Evolutionary conservation across 2,113 vertebrate genomes (phyloP).

Genomic region (Entelurus aequoreus): DNA sequence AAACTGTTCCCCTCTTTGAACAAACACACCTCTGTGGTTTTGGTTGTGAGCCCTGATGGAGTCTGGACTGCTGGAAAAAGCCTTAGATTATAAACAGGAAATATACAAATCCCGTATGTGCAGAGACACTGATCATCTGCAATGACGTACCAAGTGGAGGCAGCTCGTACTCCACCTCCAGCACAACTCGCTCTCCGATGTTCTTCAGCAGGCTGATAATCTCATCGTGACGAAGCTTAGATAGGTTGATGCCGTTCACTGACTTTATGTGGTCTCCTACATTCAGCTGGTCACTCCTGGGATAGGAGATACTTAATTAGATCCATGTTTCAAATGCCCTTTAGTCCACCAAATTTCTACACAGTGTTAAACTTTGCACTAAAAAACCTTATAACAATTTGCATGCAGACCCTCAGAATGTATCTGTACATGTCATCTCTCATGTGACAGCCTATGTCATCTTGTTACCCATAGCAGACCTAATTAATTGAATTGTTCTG

Average conservation of each 20-base stretch:
- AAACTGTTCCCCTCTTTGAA: constrained; percentile 96
- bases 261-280: constrained; percentile 96
- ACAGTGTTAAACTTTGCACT: background rate
- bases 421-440: constrained; percentile 30
- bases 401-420: background rate
- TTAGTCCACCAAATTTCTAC: too few relatives aligned
- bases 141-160: constrained; percentile 79
- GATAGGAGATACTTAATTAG: background rate
- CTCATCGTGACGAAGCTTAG: constrained; percentile 90
- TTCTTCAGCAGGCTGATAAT: constrained; percentile 96
- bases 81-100: background rate
- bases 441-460: constrained; percentile 56
- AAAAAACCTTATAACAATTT: background rate
- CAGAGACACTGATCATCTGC: background rate
- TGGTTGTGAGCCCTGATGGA: constrained; percentile 80
- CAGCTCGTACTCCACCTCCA: constrained; percentile 96
- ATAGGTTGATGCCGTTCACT: constrained; percentile 92
- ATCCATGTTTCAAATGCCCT: background rate
- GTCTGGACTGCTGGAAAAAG: constrained; percentile 75
- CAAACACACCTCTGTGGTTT: constrained; percentile 89
- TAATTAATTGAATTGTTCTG: constrained; percentile 61
- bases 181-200: constrained; percentile 90
- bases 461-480: constrained; percentile 37
- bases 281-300: constrained; percentile 92
- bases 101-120: too few relatives aligned